These are phyloP conservation scores for Ochropleura plecta DNA, from an alignment of 2,888 invertebrate species.

Conservation along the genomic window DNA sequence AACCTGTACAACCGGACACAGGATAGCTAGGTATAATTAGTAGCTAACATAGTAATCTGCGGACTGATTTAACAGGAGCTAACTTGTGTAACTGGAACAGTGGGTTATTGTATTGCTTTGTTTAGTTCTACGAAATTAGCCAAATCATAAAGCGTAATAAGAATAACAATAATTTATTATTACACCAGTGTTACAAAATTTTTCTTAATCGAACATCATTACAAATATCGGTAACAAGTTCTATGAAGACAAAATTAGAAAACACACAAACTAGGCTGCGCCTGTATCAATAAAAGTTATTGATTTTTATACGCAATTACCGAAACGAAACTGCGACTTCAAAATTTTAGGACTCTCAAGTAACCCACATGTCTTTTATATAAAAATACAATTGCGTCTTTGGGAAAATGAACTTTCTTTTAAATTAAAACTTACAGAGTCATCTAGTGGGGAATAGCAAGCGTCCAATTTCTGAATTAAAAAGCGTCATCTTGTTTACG, in stretches of 20 bases:
- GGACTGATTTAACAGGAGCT: not conserved
- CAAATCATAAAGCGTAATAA: not conserved
- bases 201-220: too few relatives aligned
- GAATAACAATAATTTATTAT: too few relatives aligned
- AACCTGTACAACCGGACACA: constrained; percentile 9
- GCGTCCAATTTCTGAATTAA: not conserved
- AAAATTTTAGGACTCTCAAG: not conserved
- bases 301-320: not conserved
- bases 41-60: not conserved
- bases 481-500: constrained; percentile 12
- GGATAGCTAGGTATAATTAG: not conserved
- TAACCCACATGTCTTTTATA: too few relatives aligned
- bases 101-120: not conserved
- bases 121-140: not conserved
- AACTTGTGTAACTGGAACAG: not conserved
- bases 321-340: too few relatives aligned
- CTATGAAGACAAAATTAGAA: too few relatives aligned
- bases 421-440: constrained; percentile 6
- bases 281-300: not conserved
- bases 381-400: not conserved
- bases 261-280: too few relatives aligned
- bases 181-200: too few relatives aligned
- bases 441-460: constrained; percentile 48
- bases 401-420: not conserved
- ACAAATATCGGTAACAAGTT: too few relatives aligned